Evolutionary conservation across 2,113 vertebrate genomes (phyloP).

Genomic region (Trematomus loennbergii): DNA sequence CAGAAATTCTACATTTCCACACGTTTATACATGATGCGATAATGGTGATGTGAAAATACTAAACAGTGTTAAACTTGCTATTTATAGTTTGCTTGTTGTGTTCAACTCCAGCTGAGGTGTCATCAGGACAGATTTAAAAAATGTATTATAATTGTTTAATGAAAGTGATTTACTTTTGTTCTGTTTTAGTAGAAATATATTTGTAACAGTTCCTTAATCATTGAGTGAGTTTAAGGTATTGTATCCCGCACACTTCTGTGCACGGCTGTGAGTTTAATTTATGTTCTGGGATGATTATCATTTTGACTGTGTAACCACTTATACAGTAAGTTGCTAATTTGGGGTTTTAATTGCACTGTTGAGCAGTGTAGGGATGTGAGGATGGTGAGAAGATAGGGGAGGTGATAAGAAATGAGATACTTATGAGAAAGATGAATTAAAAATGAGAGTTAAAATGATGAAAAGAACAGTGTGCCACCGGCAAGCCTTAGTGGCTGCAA

Average conservation of each 20-base stretch:
- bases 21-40: background rate
- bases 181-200: background rate
- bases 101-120: background rate
- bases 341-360: constrained; percentile 45
- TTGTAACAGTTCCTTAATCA: background rate
- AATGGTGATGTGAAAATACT: background rate
- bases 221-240: background rate
- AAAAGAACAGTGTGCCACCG: constrained; percentile 51
- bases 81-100: background rate
- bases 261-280: constrained; percentile 9
- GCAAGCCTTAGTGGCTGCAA: constrained; percentile 46
- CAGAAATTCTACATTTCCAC: background rate
- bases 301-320: constrained; percentile 19
- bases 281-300: constrained; percentile 10
- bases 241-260: background rate
- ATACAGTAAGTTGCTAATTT: constrained; percentile 28
- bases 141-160: background rate
- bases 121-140: background rate
- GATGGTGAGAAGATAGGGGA: constrained; percentile 14
- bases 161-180: background rate
- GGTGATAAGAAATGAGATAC: constrained; percentile 39
- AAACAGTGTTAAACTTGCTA: background rate
- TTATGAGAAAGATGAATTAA: constrained; percentile 53
- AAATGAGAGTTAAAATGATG: constrained; percentile 54
- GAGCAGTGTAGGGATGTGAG: constrained; percentile 14